A percentile compares a stretch with the other conserved stretches of the same genome.
Evolutionary conservation across 1,140 invertebrate species (phyloP).

Genomic region (Octopus bimaculoides): DNA sequence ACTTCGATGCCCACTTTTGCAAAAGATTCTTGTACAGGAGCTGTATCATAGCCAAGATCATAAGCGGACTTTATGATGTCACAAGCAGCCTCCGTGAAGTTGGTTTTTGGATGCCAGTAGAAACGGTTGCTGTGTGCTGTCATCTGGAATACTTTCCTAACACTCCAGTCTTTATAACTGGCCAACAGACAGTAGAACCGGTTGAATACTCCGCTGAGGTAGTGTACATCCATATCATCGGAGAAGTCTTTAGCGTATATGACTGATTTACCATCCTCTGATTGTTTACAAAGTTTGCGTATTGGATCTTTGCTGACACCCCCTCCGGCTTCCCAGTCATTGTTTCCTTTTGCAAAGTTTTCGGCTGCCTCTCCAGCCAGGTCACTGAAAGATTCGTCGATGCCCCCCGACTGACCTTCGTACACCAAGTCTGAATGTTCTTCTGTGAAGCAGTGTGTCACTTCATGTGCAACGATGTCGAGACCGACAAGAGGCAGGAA

Average conservation of each 20-base stretch:
- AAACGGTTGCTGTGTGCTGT: constrained; percentile 35
- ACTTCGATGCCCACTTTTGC: constrained; percentile 25
- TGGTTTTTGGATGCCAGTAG: constrained; percentile 31
- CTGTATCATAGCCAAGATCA: constrained; percentile 25
- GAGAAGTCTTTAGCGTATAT: constrained; percentile 23
- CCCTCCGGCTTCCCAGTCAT: constrained; percentile 23
- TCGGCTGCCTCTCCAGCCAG: constrained; percentile 34
- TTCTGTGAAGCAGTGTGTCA: constrained; percentile 36
- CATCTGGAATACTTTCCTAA: constrained; percentile 27
- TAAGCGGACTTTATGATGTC: constrained; percentile 35
- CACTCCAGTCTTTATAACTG: constrained; percentile 17
- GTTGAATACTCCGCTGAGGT: constrained; percentile 33
- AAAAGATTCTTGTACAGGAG: constrained; percentile 18
- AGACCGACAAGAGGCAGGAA: constrained; percentile 22
- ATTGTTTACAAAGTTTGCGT: constrained; percentile 25
- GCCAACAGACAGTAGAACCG: constrained; percentile 26
- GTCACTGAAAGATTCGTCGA: constrained; percentile 40
- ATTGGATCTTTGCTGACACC: constrained; percentile 22
- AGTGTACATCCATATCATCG: constrained; percentile 26
- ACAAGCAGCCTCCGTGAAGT: constrained; percentile 30
- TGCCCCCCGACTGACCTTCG: constrained; percentile 29
- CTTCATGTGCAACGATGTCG: constrained; percentile 35
- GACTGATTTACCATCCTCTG: constrained; percentile 28
- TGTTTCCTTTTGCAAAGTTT: constrained; percentile 9
- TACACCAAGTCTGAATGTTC: constrained; percentile 29